Percentiles rank a stretch among this genome's conserved stretches.
Evolutionary conservation across 1,140 invertebrate genomes (phyloP).

Genomic region (Nylanderia fulva): DNA sequence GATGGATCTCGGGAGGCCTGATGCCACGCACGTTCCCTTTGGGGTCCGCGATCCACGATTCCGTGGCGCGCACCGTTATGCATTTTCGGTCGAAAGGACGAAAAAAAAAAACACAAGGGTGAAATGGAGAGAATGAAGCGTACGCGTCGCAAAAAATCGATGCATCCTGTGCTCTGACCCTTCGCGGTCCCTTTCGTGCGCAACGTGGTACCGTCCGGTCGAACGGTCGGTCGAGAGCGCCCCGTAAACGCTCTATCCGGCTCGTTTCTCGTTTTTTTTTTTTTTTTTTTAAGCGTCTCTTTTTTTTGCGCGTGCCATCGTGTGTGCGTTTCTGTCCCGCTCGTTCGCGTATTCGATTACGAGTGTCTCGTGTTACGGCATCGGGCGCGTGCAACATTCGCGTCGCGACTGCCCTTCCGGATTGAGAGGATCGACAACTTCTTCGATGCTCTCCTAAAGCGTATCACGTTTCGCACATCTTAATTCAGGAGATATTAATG

Average conservation of each 20-base stretch:
- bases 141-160: slow-evolving; percentile 67
- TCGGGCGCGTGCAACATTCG: slow-evolving; percentile 65
- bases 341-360: slow-evolving; percentile 82
- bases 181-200: slow-evolving; percentile 55
- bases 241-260: slow-evolving; percentile 46
- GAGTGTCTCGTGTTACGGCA: slow-evolving; percentile 79
- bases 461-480: slow-evolving; percentile 51
- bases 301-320: slow-evolving; percentile 68
- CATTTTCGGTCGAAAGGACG: slow-evolving; percentile 69
- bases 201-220: slow-evolving; percentile 61
- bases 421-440: slow-evolving; percentile 14
- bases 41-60: slow-evolving; percentile 6
- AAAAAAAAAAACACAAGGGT: slow-evolving; percentile 29
- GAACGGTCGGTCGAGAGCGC: slow-evolving; percentile 51
- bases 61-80: slow-evolving; percentile 80
- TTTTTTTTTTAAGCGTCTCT: slow-evolving; percentile 61
- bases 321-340: slow-evolving; percentile 60
- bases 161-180: slow-evolving; percentile 75
- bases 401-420: slow-evolving; percentile 39
- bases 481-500: slow-evolving; percentile 17
- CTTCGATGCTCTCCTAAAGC: not conserved
- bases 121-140: slow-evolving; percentile 30
- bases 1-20: slow-evolving; percentile 28
- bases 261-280: slow-evolving; percentile 19
- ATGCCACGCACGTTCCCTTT: slow-evolving; percentile 72